Conservation (phyloP, 2,888 invertebrate genomes). For the Apantesis nais region DNA sequence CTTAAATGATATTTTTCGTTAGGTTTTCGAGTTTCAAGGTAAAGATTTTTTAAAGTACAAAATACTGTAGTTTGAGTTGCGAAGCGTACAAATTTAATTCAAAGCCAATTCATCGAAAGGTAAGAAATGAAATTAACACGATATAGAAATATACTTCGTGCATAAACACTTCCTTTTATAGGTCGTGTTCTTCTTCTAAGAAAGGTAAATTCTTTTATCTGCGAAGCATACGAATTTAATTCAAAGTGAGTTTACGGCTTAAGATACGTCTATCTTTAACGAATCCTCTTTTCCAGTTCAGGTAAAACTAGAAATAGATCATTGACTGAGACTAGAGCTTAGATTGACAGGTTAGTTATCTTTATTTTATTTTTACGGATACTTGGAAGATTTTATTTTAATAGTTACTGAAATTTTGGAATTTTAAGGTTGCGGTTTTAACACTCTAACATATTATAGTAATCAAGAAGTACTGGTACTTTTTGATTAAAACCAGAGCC, state of each 20-base stretch:
- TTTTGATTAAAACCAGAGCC: neutral
- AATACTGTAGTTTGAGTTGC: neutral
- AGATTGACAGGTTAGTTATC: neutral
- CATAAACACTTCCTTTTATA: neutral
- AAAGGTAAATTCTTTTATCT: neutral
- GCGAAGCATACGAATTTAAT: neutral
- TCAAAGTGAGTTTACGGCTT: neutral
- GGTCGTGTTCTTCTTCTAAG: neutral
- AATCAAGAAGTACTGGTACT: neutral
- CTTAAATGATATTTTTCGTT: neutral
- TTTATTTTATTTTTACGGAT: neutral
- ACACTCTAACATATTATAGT: neutral
- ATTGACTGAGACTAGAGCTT: neutral
- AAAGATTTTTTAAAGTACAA: neutral
- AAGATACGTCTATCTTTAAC: neutral
- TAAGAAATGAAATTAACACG: neutral
- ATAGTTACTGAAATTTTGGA: neutral
- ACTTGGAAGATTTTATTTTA: neutral
- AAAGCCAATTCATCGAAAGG: neutral
- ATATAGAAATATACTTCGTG: neutral
- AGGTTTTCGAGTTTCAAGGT: neutral
- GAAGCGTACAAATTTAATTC: neutral
- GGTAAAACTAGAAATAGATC: neutral
- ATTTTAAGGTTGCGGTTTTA: neutral
- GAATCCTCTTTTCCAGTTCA: neutral